These are phyloP conservation scores for Augochlora pura DNA, from an alignment of 1,140 invertebrate genomes.

Conservation along the genomic window DNA sequence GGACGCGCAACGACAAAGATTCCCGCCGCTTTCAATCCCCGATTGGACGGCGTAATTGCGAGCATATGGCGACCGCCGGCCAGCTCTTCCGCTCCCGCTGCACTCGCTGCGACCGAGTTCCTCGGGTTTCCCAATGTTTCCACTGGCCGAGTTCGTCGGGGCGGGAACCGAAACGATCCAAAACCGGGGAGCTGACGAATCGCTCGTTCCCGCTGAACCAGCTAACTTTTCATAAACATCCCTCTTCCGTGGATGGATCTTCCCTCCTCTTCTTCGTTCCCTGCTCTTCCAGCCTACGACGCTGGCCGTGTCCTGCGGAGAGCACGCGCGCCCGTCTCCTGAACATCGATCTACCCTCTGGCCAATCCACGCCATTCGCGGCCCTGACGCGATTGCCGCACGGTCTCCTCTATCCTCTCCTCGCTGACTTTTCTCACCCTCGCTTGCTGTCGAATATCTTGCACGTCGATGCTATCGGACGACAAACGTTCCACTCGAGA, in stretches of 20 bases:
- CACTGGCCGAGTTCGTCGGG: neutral
- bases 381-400: slow-evolving; percentile 12
- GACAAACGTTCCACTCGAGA: too few species aligned
- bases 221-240: too few species aligned
- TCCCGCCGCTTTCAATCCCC: slow-evolving; percentile 43
- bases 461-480: too few species aligned
- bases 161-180: too few species aligned
- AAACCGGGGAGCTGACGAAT: too few species aligned
- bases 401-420: neutral
- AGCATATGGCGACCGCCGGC: slow-evolving; percentile 36
- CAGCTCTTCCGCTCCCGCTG: too few species aligned
- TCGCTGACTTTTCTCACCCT: too few species aligned
- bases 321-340: neutral
- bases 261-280: neutral
- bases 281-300: neutral
- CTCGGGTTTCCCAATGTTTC: too few species aligned
- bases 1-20: slow-evolving; percentile 49
- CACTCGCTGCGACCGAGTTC: too few species aligned
- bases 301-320: neutral
- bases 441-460: too few species aligned
- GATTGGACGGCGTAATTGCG: slow-evolving; percentile 55
- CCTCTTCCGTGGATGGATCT: too few species aligned
- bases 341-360: slow-evolving; percentile 22
- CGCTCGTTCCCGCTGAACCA: too few species aligned
- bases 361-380: slow-evolving; percentile 36